Conservation (phyloP, 2,797 vertebrate genomes). For the Botia almorhae region DNA sequence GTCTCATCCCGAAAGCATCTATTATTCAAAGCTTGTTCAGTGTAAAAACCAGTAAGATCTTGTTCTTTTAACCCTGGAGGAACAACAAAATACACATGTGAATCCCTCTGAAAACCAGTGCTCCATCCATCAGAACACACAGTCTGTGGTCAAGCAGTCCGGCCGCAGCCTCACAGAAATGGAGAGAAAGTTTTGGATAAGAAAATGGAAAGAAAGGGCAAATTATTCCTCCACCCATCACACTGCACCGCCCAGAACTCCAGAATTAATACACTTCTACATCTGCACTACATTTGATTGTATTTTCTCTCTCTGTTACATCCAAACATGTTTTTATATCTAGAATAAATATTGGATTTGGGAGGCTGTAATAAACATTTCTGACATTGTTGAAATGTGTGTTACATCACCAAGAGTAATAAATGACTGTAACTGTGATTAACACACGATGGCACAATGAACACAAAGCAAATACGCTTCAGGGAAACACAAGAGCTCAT, state of each 20-base stretch:
- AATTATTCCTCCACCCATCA: neutral
- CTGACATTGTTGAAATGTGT: constrained; percentile 76
- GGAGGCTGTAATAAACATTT: constrained; percentile 70
- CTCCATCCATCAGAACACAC: constrained; percentile 3
- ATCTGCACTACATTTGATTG: neutral
- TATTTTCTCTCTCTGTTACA: neutral
- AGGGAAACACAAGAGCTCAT: neutral
- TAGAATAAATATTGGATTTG: constrained; percentile 56
- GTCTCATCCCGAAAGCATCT: neutral
- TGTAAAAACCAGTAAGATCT: neutral
- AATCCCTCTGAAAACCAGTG: constrained; percentile 7
- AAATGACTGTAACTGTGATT: constrained; percentile 62
- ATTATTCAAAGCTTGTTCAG: neutral
- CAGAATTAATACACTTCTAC: neutral
- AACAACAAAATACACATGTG: neutral
- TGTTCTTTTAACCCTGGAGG: neutral
- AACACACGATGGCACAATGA: constrained; percentile 29
- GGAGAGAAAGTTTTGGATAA: constrained; percentile 22
- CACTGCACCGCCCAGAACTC: neutral
- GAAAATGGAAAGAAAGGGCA: constrained; percentile 21
- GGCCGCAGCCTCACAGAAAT: neutral
- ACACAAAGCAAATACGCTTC: constrained; percentile 21
- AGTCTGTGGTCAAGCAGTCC: constrained; percentile 26
- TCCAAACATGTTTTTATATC: constrained; percentile 53
- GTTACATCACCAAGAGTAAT: constrained; percentile 74